Base-by-base conservation (phyloP, 1,140 invertebrate genomes). In the Papilio helenus region DNA sequence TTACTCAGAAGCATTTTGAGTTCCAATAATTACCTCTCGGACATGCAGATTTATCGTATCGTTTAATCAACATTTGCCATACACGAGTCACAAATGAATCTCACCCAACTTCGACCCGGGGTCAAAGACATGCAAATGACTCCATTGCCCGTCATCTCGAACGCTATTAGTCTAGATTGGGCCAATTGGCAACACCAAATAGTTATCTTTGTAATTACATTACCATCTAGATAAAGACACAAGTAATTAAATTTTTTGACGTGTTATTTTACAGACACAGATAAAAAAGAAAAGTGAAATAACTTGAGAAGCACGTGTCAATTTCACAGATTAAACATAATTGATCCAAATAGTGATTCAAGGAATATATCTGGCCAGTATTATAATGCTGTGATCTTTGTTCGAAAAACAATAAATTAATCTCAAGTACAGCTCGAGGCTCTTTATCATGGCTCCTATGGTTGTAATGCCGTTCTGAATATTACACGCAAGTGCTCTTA, bases 91-190 rank as follows among this genome's bases (percentile, higher is more conserved):
- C 79, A 79, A 78, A 80, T 68, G 80, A 82, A 84, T 81, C 82
- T 83, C 79, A 76, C 76, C 80, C 76, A 83, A 82, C 72, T 73
- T 74, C 76, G 72, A 81, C 78, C 55, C 65, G 81, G 82, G 85
- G 87, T 90, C 86, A 88, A 85, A 87, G 83, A 84, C 84, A 88
- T 87, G 85, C 85, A 87, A 90, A 88, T 87, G 83, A 85, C 84
- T 88, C 88, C 84, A 90, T 91, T 86, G 86, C 65, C 83, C 79
- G 80, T 85, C 79, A 83, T 83, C 82, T 77, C 49, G 76, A 39
- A 79, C 58, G 80, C 83, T 87, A 87, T 85, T 87, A 90, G 86
- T 87, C 86, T 87, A 89, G 81, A 89, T 87, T 89, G 89, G 84
- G 83, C 81, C 83, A 90, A 88, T 88, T 90, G 87, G 76, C 79